Evolutionary conservation across 2,797 vertebrate genomes (phyloP), one percentile per base, ranked within the genome.

Genomic region (Pogoniulus pusillus): DNA sequence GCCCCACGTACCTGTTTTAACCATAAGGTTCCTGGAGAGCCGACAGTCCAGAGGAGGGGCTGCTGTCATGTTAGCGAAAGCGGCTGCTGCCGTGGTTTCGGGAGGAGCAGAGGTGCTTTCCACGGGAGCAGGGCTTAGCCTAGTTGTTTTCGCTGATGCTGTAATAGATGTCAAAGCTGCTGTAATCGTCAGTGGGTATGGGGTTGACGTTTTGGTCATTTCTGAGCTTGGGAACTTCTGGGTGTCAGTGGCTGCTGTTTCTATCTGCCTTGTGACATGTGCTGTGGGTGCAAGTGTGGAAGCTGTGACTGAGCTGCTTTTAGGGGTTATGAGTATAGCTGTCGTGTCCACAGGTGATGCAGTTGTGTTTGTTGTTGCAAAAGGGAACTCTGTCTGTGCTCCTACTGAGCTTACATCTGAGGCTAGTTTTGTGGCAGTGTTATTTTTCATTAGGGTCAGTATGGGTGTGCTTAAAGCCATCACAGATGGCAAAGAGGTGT

Each of bases 1-100:
- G 22, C 32, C 43, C 29, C 57, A 82, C 97, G 13, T 97, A 99
- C 99, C 99, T 98, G 98, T 99, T 98, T 98, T 99, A 81, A 99
- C 96, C 98, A 99, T 98, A 81, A 99, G 95, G 95, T 97, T 98
- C 85, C 98, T 97, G 59, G 99, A 99, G 93, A 99, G 98, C 77
- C 98, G 98, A 96, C 99, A 99, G 86, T 98, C 98, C 88, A 98
- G 97, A 37, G 96, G 96, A 49, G 98, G 98, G 43, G 95, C 94
- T 93, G 98, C 97, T n/a, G 98, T 98, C 89, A 98, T 97, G 62
- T 98, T 97, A 71, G 97, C 98, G 43, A 98, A 97, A 66, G 98
- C 17, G 17, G 97, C 97, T 12, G 96, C 96, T 9, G 80, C 92
- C 2, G 96, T 95, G 15, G 93, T 94, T 10, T 80, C 89, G 3